phyloP scores from a whole-genome alignment of 2,797 vertebrate species.

The Delichon dasypus region DNA sequence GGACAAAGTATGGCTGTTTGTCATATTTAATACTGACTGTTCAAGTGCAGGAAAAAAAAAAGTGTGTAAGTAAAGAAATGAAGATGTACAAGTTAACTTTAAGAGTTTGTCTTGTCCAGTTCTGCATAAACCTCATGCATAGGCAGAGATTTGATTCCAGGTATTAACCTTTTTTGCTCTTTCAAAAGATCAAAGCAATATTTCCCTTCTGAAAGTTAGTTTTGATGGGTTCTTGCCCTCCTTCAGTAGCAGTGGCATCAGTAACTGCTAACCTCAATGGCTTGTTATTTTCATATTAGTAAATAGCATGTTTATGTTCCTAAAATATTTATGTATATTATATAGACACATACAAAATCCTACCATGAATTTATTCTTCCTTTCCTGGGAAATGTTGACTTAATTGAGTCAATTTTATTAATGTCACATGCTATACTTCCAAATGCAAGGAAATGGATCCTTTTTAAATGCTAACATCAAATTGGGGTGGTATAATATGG shows the following conservation, averaged over 20 bases:
- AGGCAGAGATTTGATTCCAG: not conserved
- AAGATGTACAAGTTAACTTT: not conserved
- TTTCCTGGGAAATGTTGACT: not conserved
- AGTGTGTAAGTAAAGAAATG: not conserved
- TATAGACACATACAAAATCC: not conserved
- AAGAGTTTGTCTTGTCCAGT: not conserved
- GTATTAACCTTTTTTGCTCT: not conserved
- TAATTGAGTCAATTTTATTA: not conserved
- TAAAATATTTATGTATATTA: not conserved
- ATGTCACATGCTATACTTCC: not conserved
- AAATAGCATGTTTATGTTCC: not conserved
- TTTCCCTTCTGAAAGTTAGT: not conserved
- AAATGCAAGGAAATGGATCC: not conserved
- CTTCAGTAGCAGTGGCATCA: not conserved
- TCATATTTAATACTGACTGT: not conserved
- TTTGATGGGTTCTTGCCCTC: not conserved
- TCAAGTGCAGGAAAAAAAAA: not conserved
- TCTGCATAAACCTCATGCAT: not conserved
- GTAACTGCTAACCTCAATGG: not conserved
- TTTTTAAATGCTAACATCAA: not conserved
- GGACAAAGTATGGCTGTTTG: not conserved
- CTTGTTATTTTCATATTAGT: not conserved
- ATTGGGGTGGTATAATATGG: not conserved
- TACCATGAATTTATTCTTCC: not conserved
- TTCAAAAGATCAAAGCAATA: not conserved